Evolutionary conservation across 2,797 vertebrate genomes (phyloP).

Genomic region (Anguilla anguilla): DNA sequence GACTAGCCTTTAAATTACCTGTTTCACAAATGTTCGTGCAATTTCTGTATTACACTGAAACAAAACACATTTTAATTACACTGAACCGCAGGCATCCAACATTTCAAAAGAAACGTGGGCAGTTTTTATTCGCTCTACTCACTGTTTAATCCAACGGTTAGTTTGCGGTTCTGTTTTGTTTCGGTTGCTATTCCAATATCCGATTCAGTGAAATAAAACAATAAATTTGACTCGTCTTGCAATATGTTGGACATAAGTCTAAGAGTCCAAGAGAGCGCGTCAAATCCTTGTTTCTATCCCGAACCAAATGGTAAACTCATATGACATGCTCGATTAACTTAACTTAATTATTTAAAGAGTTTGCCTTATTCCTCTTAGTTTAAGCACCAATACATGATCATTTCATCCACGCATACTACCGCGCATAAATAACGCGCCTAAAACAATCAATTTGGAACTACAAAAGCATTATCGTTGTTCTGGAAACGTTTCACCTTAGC

Average conservation of each 20-base stretch:
- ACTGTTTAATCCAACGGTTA: neutral
- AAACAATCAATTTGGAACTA: neutral
- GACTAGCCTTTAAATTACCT: neutral
- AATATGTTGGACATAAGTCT: neutral
- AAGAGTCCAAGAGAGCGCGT: neutral
- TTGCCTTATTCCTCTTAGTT: neutral
- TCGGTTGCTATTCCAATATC: neutral
- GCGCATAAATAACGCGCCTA: neutral
- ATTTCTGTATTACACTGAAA: neutral
- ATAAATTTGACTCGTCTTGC: neutral
- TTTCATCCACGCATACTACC: neutral
- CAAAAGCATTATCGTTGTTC: neutral
- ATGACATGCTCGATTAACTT: neutral
- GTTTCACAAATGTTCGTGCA: neutral
- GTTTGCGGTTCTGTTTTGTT: neutral
- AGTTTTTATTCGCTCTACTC: neutral
- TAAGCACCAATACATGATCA: neutral
- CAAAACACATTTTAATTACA: neutral
- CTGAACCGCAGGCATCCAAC: neutral
- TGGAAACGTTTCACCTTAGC: slow-evolving; percentile 1
- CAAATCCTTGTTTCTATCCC: neutral
- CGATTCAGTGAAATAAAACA: neutral
- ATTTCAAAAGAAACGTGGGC: neutral
- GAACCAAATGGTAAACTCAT: neutral
- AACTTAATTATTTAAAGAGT: neutral